Conservation (phyloP, 2,888 invertebrate species). For the Athalia circularis region DNA sequence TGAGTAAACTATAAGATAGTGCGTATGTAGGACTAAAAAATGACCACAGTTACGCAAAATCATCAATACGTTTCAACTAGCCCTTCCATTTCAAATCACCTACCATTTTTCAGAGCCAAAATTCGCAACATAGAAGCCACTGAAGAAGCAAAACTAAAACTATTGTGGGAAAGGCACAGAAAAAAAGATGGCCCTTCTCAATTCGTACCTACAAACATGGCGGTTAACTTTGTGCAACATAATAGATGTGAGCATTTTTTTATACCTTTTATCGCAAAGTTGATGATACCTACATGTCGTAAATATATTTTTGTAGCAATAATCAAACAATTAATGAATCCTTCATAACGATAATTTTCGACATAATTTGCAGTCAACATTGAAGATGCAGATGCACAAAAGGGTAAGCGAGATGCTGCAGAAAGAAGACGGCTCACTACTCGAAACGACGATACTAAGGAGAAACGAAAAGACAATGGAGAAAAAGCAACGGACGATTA, state of each 20-base stretch:
- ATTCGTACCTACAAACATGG: constrained; percentile 98
- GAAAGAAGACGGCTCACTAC: constrained; percentile 70
- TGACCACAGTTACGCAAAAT: not conserved
- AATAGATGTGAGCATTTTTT: constrained; percentile 85
- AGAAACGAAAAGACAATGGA: constrained; percentile 82
- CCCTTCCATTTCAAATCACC: not conserved
- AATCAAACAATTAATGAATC: constrained; percentile 1
- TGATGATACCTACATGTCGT: not conserved
- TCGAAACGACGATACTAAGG: constrained; percentile 75
- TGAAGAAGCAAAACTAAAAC: constrained; percentile 96
- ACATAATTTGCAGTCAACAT: constrained; percentile 84
- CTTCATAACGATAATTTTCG: constrained; percentile 47
- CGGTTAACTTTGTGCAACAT: constrained; percentile 98
- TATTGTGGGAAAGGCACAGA: constrained; percentile 91
- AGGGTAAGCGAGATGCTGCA: constrained; percentile 78
- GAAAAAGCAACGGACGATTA: constrained; percentile 98
- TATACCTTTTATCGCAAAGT: not conserved
- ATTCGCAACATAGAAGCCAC: constrained; percentile 99
- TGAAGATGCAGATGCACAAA: constrained; percentile 81
- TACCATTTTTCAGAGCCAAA: constrained; percentile 82
- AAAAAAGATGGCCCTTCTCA: constrained; percentile 95
- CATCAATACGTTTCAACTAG: not conserved
- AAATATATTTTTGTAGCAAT: not conserved
- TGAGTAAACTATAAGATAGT: not conserved
- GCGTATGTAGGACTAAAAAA: not conserved